phyloP scores from a whole-genome alignment of 1,140 invertebrate species.

The Papilio polyxenes region DNA sequence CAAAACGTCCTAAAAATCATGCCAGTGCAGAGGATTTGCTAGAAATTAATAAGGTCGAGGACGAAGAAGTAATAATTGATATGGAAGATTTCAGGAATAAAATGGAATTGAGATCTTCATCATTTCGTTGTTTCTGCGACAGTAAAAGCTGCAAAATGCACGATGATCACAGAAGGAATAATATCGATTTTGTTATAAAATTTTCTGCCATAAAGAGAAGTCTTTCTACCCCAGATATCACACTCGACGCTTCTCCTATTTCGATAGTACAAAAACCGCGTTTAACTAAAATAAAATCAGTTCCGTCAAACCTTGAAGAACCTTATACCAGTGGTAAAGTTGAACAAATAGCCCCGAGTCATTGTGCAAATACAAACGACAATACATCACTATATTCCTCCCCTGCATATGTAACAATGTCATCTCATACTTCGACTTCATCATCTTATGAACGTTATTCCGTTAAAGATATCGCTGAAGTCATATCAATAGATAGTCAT shows the following conservation, averaged over 20 bases:
- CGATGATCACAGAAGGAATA: conserved; percentile 60
- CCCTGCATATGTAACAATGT: conserved; percentile 56
- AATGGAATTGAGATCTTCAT: conserved; percentile 60
- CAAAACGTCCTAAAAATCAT: conserved; percentile 65
- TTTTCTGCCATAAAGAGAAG: conserved; percentile 76
- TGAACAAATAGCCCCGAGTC: conserved; percentile 52
- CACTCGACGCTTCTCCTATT: conserved; percentile 62
- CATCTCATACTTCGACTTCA: conserved; percentile 60
- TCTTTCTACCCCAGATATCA: conserved; percentile 75
- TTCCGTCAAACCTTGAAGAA: conserved; percentile 68
- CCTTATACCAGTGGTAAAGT: conserved; percentile 67
- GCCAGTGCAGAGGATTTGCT: conserved; percentile 75
- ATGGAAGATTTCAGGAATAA: conserved; percentile 58
- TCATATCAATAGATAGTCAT: conserved; percentile 63
- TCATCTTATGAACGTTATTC: conserved; percentile 67
- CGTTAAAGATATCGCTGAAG: conserved; percentile 73
- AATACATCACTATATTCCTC: conserved; percentile 39
- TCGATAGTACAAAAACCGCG: conserved; percentile 54
- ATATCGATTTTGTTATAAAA: conserved; percentile 64
- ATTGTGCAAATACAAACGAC: conserved; percentile 35
- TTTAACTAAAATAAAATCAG: conserved; percentile 69
- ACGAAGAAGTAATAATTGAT: conserved; percentile 65
- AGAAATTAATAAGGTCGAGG: conserved; percentile 54
- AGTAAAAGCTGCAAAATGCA: conserved; percentile 68
- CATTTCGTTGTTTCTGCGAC: conserved; percentile 77